A percentile compares a stretch with the other conserved stretches of the same genome.
Conservation (phyloP, 2,113 vertebrate genomes). For the Butorides virescens region DNA sequence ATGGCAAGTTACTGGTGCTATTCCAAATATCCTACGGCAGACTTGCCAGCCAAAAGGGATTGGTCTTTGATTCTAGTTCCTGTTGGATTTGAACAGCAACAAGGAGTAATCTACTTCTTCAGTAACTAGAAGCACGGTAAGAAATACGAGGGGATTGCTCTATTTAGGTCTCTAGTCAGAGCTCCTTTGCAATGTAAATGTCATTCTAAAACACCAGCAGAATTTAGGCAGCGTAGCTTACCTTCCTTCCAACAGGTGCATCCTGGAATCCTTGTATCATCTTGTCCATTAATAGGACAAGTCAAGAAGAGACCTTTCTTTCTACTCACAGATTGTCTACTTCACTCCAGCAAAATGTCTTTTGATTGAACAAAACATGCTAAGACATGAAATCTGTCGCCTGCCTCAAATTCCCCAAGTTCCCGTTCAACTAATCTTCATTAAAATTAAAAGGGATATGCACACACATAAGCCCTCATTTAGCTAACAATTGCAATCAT, state of each 20-base stretch:
- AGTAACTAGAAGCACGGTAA: background rate
- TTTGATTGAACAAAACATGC: background rate
- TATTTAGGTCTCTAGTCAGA: background rate
- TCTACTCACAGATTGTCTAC: background rate
- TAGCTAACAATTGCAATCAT: background rate
- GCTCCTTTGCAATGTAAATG: background rate
- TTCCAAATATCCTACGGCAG: background rate
- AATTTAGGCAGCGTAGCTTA: background rate
- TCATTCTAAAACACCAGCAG: background rate
- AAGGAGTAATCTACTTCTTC: background rate
- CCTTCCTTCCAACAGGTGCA: background rate
- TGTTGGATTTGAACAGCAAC: background rate
- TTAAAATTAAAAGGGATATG: background rate
- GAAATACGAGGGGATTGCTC: background rate
- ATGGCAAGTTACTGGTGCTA: background rate
- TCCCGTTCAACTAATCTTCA: background rate
- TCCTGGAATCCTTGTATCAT: background rate
- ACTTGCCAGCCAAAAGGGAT: background rate
- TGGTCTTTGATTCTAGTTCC: background rate
- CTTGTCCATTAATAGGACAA: background rate
- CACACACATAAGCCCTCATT: background rate
- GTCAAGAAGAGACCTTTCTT: background rate
- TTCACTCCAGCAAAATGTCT: background rate
- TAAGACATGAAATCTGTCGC: background rate
- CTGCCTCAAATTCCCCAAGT: background rate